phyloP scores from a whole-genome alignment of 2,888 invertebrate species.

The Eurytoma californica region DNA sequence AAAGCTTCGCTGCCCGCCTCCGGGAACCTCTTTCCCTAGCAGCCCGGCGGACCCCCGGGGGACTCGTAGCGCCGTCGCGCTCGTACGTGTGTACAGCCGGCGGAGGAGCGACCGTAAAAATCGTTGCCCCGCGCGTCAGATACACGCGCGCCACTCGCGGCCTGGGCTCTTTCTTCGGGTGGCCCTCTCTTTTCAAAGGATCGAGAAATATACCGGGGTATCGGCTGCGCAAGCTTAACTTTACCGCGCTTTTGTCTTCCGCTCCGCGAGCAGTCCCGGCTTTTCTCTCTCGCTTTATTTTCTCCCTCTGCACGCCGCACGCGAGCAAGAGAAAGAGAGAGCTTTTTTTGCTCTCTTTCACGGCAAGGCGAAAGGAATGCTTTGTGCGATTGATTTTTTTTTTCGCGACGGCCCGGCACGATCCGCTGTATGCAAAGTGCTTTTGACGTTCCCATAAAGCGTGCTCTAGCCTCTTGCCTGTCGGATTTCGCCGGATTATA shows the following conservation, averaged over 20 bases:
- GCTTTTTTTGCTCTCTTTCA: neutral
- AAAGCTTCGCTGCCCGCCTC: conserved; percentile 19
- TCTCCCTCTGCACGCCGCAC: neutral
- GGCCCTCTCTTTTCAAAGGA: neutral
- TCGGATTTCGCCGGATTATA: conserved; percentile 41
- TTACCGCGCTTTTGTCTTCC: too few species aligned
- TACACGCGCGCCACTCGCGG: neutral
- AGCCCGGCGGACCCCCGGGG: neutral
- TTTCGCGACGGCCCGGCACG: too few species aligned
- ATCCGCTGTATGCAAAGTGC: neutral
- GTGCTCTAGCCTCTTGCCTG: conserved; percentile 16
- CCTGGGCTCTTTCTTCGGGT: neutral
- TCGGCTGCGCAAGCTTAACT: conserved; percentile 4
- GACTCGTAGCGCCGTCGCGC: conserved; percentile 32
- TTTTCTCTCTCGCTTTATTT: neutral
- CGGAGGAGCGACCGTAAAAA: conserved; percentile 27
- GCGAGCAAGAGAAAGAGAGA: too few species aligned
- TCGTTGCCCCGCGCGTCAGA: conserved; percentile 22
- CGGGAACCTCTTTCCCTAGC: too few species aligned
- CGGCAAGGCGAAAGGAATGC: neutral
- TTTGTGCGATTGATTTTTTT: conserved; percentile 6
- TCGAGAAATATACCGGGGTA: conserved; percentile 20
- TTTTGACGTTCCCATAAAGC: neutral
- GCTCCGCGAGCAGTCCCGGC: too few species aligned
- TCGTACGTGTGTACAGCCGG: neutral